Conservation (phyloP, 2,797 vertebrate species). For the Sebastes umbrosus region DNA sequence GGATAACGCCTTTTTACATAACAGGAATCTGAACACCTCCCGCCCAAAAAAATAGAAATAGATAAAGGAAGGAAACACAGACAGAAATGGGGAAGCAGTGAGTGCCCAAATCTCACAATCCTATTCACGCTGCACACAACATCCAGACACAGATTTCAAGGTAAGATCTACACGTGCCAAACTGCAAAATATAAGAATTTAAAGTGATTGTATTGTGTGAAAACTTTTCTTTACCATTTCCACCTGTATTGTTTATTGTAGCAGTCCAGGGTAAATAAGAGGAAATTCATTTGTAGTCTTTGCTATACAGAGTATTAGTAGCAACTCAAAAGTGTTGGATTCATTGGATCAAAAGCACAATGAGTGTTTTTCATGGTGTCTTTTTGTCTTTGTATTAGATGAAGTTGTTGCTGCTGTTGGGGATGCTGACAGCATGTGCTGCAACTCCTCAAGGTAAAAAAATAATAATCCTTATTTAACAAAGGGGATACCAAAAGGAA, state of each 20-base stretch:
- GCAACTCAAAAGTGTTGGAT: neutral
- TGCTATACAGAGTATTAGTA: neutral
- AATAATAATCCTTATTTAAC: neutral
- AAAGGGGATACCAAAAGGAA: neutral
- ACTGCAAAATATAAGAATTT: neutral
- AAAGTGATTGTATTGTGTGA: neutral
- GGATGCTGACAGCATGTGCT: constrained; percentile 41
- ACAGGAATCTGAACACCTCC: neutral
- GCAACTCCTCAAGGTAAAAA: constrained; percentile 51
- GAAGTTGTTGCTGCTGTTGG: constrained; percentile 28
- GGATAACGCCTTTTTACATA: neutral
- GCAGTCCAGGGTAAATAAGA: neutral
- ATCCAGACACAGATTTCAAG: neutral
- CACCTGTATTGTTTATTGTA: neutral
- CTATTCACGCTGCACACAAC: neutral
- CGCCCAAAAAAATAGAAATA: neutral
- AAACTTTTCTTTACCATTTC: neutral
- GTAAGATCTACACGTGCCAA: constrained; percentile 20
- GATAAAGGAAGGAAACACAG: neutral
- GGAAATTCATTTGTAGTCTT: neutral
- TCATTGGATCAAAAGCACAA: neutral
- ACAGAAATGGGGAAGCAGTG: constrained; percentile 18
- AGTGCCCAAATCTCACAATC: neutral
- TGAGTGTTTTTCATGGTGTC: neutral
- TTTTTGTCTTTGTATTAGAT: constrained; percentile 53